Evolutionary conservation across 30 jellyfish, hydroid and myxozoan species (phyloP).

Genomic region (Rhopilema esculentum): DNA sequence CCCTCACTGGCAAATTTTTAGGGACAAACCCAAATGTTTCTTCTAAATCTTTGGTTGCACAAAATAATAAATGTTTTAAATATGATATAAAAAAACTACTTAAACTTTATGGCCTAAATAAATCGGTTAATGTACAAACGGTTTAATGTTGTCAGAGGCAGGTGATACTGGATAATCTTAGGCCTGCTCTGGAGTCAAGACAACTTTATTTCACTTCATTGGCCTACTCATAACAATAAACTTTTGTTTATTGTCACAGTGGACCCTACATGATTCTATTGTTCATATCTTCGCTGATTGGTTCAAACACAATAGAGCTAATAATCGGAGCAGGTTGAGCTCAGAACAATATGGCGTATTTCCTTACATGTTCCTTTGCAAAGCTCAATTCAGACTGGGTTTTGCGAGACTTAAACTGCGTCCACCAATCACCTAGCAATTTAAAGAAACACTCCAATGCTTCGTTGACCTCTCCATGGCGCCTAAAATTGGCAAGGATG

Average conservation of each 20-base stretch:
- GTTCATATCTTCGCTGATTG: constrained; percentile 18
- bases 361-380: constrained; percentile 86
- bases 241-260: background rate
- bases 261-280: background rate
- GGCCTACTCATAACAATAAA: background rate
- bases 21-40: too few species aligned
- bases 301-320: constrained; percentile 25
- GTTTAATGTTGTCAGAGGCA: background rate
- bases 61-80: background rate
- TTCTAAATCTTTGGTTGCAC: background rate
- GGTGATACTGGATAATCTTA: background rate
- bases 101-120: background rate
- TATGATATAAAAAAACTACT: background rate
- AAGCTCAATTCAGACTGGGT: constrained; percentile 54
- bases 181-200: background rate
- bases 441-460: constrained; percentile 61
- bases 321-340: background rate
- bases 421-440: constrained; percentile 82
- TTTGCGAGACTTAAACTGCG: constrained; percentile 35
- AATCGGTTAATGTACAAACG: background rate
- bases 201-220: background rate
- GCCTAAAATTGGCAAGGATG: constrained; percentile 74
- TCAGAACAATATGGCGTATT: constrained; percentile 25
- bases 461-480: constrained; percentile 77
- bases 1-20: too few species aligned